These are phyloP conservation scores for Petrolisthes manimaculis DNA, from an alignment of 2,888 invertebrate species.

Conservation along the genomic window DNA sequence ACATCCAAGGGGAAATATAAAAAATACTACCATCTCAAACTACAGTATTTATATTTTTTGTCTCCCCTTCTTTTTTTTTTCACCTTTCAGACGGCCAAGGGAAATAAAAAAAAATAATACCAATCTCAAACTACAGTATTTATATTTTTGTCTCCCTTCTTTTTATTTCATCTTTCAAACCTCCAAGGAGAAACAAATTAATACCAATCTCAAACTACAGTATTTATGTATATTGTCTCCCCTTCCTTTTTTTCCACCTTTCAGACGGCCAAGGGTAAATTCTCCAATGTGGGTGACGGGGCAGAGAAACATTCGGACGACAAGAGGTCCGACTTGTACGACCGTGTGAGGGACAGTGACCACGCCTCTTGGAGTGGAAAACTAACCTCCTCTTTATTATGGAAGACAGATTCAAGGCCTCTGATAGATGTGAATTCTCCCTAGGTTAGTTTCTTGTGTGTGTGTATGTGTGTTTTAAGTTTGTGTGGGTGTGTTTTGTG, in stretches of 20 bases:
- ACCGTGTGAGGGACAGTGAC: slow-evolving; percentile 76
- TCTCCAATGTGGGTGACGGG: slow-evolving; percentile 74
- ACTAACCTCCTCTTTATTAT: slow-evolving; percentile 81
- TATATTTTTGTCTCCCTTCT: neutral
- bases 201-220: neutral
- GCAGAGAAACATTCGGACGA: slow-evolving; percentile 73
- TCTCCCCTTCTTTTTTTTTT: no score
- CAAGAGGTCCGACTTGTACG: slow-evolving; percentile 70
- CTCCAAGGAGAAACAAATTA: neutral
- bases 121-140: neutral
- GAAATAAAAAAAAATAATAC: no score
- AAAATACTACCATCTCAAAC: no score
- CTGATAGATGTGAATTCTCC: slow-evolving; percentile 81
- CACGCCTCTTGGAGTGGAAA: slow-evolving; percentile 87
- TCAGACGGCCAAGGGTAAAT: slow-evolving; percentile 74
- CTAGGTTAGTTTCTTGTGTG: slow-evolving; percentile 74
- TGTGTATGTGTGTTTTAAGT: neutral
- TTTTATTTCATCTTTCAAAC: neutral
- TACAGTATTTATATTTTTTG: no score
- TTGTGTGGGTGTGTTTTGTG: no score
- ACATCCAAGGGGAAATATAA: no score
- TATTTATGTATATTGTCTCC: neutral
- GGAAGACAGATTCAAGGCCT: slow-evolving; percentile 77
- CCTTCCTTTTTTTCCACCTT: neutral
- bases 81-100: no score